Conservation (phyloP, 1,140 invertebrate genomes). For the Orius insidiosus region DNA sequence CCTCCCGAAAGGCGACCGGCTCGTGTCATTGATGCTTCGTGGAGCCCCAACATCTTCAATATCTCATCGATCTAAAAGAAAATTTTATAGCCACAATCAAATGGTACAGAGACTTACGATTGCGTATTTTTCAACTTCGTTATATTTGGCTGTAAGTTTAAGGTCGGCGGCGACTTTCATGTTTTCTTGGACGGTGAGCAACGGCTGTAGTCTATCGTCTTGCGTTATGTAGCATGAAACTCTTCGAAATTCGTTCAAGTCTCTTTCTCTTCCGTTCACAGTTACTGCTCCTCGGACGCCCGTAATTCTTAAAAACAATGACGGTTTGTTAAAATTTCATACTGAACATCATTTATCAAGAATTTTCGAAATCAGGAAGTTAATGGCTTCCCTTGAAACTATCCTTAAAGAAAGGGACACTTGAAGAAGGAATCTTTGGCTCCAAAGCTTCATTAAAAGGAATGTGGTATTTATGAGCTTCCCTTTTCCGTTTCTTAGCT, state of each 20-base stretch:
- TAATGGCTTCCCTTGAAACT: no score
- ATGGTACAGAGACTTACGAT: constrained; percentile 46
- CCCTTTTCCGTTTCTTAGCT: no score
- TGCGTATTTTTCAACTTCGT: constrained; percentile 46
- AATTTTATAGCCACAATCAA: background rate
- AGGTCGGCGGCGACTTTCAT: constrained; percentile 75
- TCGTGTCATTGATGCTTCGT: constrained; percentile 56
- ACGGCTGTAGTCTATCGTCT: constrained; percentile 66
- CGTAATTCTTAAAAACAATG: constrained; percentile 43
- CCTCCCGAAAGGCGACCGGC: constrained; percentile 69
- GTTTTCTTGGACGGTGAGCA: constrained; percentile 73
- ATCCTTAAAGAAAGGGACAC: no score
- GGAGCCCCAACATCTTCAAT: constrained; percentile 48
- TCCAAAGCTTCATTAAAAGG: no score
- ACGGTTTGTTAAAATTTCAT: no score
- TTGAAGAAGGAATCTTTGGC: no score
- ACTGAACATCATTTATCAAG: no score
- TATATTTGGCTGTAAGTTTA: constrained; percentile 51
- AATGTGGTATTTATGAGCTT: no score
- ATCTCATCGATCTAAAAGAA: constrained; percentile 59
- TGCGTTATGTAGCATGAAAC: constrained; percentile 83
- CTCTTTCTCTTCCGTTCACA: constrained; percentile 55
- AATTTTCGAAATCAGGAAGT: no score
- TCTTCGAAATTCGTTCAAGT: constrained; percentile 43
- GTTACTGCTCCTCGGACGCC: constrained; percentile 49